Percentiles rank a stretch among this genome's conserved stretches.
These are phyloP conservation scores for Gavialis gangeticus DNA, from an alignment of 2,113 vertebrate species.

Conservation along the genomic window DNA sequence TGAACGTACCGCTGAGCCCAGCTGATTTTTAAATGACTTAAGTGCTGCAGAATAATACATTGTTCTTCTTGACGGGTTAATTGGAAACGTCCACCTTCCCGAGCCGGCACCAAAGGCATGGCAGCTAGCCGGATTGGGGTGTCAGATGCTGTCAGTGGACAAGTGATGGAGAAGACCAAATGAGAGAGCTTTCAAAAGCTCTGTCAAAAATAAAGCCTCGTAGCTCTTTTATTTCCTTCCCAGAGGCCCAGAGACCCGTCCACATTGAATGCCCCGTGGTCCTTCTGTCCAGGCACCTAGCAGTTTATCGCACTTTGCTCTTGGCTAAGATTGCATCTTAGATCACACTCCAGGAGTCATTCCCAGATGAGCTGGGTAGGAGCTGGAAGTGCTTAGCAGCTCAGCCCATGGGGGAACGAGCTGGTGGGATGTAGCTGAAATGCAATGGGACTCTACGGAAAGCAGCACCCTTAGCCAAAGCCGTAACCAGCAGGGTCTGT, in stretches of 20 bases:
- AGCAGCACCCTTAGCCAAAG: neutral
- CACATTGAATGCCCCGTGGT: neutral
- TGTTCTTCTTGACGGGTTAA: slow-evolving; percentile 73
- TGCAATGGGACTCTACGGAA: neutral
- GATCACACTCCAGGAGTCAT: fast-evolving
- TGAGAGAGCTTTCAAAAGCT: neutral
- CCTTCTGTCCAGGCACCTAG: neutral
- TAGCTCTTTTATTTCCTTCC: neutral
- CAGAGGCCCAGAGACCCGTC: neutral
- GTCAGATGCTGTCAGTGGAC: neutral
- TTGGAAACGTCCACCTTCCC: slow-evolving; percentile 50
- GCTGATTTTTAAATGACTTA: slow-evolving; percentile 57
- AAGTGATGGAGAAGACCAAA: neutral
- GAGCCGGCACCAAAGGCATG: neutral
- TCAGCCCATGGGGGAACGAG: neutral
- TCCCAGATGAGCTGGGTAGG: neutral
- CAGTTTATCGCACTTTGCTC: neutral
- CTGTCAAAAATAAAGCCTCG: neutral
- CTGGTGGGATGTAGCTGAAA: neutral
- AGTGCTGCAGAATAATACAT: slow-evolving; percentile 53
- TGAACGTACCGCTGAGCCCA: slow-evolving; percentile 48
- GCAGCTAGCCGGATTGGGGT: slow-evolving; percentile 2
- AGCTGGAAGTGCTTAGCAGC: neutral
- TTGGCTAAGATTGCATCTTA: neutral
- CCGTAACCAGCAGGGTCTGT: neutral